A percentile compares a stretch with the other conserved stretches of the same genome.
Evolutionary conservation across 2,113 vertebrate genomes (phyloP).

Genomic region (Brachyhypopomus gauderio): DNA sequence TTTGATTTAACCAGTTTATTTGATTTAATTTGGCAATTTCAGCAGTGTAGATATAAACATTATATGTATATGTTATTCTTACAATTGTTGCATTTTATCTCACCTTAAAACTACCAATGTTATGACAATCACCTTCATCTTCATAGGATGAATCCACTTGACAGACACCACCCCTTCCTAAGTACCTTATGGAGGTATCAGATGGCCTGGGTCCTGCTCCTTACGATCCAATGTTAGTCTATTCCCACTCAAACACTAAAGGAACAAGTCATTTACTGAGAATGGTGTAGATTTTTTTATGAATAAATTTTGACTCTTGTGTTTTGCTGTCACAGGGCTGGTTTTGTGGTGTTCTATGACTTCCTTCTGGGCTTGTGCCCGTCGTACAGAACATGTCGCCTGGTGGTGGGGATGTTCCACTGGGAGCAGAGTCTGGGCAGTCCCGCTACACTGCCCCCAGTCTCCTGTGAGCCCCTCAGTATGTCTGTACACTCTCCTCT

Average conservation of each 20-base stretch:
- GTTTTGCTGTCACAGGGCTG: slow-evolving; percentile 50
- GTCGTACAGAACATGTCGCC: slow-evolving; percentile 53
- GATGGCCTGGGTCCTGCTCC: slow-evolving; percentile 57
- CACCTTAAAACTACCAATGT: not conserved
- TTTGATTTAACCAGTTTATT: no score
- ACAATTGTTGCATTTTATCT: no score
- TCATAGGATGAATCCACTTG: slow-evolving; percentile 56
- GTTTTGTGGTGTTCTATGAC: slow-evolving; percentile 68
- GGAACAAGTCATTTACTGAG: no score
- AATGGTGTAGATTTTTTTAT: not conserved
- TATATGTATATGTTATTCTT: no score
- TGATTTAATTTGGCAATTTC: no score
- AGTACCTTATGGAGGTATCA: slow-evolving; percentile 34
- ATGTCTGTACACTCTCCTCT: slow-evolving; percentile 30
- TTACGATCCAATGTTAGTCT: slow-evolving; percentile 63
- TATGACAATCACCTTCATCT: not conserved
- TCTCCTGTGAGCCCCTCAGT: slow-evolving; percentile 55
- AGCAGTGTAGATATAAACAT: no score
- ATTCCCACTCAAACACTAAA: not conserved
- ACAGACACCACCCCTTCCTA: slow-evolving; percentile 44
- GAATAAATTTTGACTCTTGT: not conserved
- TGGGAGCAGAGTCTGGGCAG: slow-evolving; percentile 56
- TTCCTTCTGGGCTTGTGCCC: slow-evolving; percentile 62
- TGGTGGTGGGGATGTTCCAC: slow-evolving; percentile 57
- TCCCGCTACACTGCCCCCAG: slow-evolving; percentile 55